Evolutionary conservation across 2,888 invertebrate genomes (phyloP), one percentile per base, ranked within the genome.

Genomic region (Plagiodera versicolora): DNA sequence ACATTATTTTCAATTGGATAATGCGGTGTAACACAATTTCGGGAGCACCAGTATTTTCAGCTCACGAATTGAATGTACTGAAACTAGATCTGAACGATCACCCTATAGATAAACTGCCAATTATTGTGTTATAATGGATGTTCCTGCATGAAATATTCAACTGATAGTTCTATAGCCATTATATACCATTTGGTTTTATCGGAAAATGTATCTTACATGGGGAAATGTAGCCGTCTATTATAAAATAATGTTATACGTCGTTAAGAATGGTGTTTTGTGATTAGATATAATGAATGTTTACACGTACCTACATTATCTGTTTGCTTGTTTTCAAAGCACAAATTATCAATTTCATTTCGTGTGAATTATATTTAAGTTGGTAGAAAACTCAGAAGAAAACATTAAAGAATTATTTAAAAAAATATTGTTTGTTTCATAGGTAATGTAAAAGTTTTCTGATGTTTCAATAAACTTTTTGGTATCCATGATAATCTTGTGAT

Each of bases 141-240:
- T 51, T 51, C 32, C 17, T 18, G 19, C 19, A 53, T 60, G 20
- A 60, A 56, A 55, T 44, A 60, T 60, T 60, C 50, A 60, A 28
- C 17, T 10, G 28, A 48, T 60, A 55, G 51, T 51, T 54, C 20
- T 18, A 39, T 19, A 44, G n/a, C 24, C 32, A 53, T 60, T 60
- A 60, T 28, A n/a, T n/a, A 53, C 28, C 24, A 50, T 48, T 20
- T 35, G 20, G 28, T 10, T 19, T 48, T 61, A 61, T 61, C 60
- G 32, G 47, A 60, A 60, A 56, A 60, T 51, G 19, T 8, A 56
- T 61, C 56, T 30, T 35, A 39, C 32, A 56, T 51, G 17, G 19
- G 52, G 47, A 61, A 48, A 61, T 56, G 32, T 56, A 61, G 53
- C 56, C 56, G 28, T 56, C 35, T 32, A 60, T 60, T 60, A 60